Evolutionary conservation across 2,797 vertebrate genomes (phyloP), one percentile per base, ranked within the genome.

Genomic region (Cetoscarus ocellatus): DNA sequence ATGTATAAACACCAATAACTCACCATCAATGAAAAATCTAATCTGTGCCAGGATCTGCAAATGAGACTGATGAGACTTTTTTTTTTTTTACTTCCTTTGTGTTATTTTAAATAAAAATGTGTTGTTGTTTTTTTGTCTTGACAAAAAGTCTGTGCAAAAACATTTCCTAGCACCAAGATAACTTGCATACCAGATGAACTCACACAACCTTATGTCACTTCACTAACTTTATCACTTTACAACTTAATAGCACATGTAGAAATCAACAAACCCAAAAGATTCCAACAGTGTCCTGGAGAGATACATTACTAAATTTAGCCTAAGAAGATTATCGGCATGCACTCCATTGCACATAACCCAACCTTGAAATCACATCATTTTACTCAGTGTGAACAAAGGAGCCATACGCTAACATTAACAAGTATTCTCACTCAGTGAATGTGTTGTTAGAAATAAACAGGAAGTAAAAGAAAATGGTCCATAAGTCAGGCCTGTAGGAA

Each of bases 281-380:
- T 35, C 17, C 12, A 5, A 11, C 48, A 72, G 10, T n/a, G 39
- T 50, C 61, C 11, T 18, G 10, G 61, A 27, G 27, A 58, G 39
- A 42, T 6, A 65, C 34, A 49, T 34, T 12, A 43, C 27, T 18
- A 59, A 18, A 68, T 65, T 61, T 54, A 64, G 59, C 18, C 38
- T 17, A 19, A 17, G 17, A 35, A 49, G 39, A 38, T 43, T 5
- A 49, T 72, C 27, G 38, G 14, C 35, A 7, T 48, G 45, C 64
- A 58, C 40, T 54, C 40, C 19, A 70, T 43, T 77, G 73, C 27
- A 53, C 8, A 40, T 61, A 67, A 71, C 39, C 52, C 60, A 74
- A 71, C 69, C 58, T 58, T 80, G 63, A 77, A 82, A 80, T 68
- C 40, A 42, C 8, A 62, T 63, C 13, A 60, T 64, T 67, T 48